These are phyloP conservation scores for Lasioglossum marginatum DNA, from an alignment of 2,888 invertebrate genomes.

Conservation along the genomic window DNA sequence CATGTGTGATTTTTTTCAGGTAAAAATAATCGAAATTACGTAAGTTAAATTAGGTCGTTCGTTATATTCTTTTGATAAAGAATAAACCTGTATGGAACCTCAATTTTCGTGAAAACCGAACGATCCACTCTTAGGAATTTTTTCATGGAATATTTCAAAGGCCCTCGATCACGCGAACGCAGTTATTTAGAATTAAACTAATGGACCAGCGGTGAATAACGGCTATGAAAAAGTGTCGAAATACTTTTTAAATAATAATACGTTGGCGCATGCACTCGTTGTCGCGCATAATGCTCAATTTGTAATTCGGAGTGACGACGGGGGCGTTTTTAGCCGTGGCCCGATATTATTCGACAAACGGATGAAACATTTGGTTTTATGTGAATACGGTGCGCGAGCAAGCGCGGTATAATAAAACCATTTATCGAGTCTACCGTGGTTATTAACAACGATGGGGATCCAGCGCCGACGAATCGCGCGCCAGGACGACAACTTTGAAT, in stretches of 20 bases:
- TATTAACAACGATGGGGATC: slow-evolving; percentile 9
- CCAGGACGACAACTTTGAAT: slow-evolving; percentile 1
- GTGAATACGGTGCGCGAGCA: not conserved
- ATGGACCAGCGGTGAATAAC: not conserved
- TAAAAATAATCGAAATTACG: too few relatives aligned
- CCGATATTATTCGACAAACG: slow-evolving; percentile 29
- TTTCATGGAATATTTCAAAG: too few relatives aligned
- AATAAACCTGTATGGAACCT: too few relatives aligned
- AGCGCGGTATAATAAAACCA: slow-evolving; percentile 33
- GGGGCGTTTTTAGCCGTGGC: not conserved
- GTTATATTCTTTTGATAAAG: too few relatives aligned
- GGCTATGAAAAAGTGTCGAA: not conserved
- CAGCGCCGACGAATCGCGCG: slow-evolving; percentile 7
- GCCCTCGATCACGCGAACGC: not conserved
- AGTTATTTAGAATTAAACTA: not conserved
- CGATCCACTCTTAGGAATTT: too few relatives aligned
- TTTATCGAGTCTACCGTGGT: slow-evolving; percentile 18
- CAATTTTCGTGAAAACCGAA: too few relatives aligned
- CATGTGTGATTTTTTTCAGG: too few relatives aligned
- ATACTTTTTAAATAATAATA: not conserved
- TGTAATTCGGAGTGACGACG: slow-evolving; percentile 5
- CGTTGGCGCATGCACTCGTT: too few relatives aligned
- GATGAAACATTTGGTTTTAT: slow-evolving; percentile 34
- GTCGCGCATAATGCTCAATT: slow-evolving; percentile 23
- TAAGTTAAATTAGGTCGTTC: not conserved